Percentiles rank a stretch among this genome's conserved stretches.
Evolutionary conservation across 2,888 invertebrate species (phyloP).

Genomic region (Linnaemya vulpina): DNA sequence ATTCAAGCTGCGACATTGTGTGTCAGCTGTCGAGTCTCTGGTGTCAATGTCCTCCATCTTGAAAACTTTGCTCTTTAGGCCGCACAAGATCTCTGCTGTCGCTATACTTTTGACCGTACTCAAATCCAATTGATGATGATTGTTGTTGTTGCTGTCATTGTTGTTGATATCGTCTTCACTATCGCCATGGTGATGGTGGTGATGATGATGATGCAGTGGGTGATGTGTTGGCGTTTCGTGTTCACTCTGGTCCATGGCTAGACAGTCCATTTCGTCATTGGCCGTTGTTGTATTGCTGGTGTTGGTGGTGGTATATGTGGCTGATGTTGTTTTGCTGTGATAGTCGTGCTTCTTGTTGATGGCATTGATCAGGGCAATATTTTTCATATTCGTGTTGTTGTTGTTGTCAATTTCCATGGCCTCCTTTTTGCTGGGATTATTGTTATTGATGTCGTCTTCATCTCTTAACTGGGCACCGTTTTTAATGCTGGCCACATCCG

Average conservation of each 20-base stretch:
- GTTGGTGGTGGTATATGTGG: conserved; percentile 19
- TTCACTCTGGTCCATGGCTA: conserved; percentile 28
- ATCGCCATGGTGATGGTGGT: conserved; percentile 23
- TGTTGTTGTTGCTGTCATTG: conserved; percentile 75
- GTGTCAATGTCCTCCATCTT: conserved; percentile 78
- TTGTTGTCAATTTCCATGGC: conserved; percentile 71
- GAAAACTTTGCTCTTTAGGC: conserved; percentile 80
- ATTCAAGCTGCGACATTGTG: conserved; percentile 75
- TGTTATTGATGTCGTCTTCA: conserved; percentile 68
- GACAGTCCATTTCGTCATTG: conserved; percentile 67
- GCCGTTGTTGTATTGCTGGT: conserved; percentile 37
- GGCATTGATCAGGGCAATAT: conserved; percentile 74
- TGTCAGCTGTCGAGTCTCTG: conserved; percentile 71
- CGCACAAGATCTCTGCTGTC: conserved; percentile 79
- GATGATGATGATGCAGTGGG: conserved; percentile 38
- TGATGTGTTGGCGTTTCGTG: conserved; percentile 50
- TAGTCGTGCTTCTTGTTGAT: conserved; percentile 70
- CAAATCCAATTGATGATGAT: conserved; percentile 73
- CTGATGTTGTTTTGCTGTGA: conserved; percentile 43
- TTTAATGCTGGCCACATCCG: conserved; percentile 66
- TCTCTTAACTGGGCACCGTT: conserved; percentile 54
- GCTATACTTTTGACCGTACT: conserved; percentile 80
- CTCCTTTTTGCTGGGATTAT: conserved; percentile 61
- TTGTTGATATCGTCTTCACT: conserved; percentile 74
- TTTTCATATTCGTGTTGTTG: conserved; percentile 74